phyloP scores from a whole-genome alignment of 2,113 vertebrate genomes.

The Vireo altiloquus region DNA sequence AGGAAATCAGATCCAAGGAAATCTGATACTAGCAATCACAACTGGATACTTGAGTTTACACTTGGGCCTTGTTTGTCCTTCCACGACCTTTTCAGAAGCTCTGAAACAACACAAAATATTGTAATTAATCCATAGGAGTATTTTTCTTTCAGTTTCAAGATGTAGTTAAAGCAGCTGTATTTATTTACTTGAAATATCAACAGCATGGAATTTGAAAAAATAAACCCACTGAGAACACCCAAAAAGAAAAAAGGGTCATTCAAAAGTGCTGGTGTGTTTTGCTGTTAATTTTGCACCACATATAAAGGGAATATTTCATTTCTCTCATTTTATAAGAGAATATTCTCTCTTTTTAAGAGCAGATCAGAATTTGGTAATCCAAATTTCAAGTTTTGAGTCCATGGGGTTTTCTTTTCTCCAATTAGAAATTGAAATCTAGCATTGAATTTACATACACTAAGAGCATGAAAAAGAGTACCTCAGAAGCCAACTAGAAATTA shows the following conservation, averaged over 20 bases:
- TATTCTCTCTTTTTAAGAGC: background rate
- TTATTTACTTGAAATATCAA: constrained; percentile 24
- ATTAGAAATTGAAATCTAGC: background rate
- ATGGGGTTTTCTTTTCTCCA: background rate
- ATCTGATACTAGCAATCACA: background rate
- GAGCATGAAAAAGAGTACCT: background rate
- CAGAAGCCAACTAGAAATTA: background rate
- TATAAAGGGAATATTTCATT: background rate
- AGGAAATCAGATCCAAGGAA: background rate
- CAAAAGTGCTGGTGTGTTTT: background rate
- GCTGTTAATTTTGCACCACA: background rate
- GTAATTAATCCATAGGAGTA: background rate
- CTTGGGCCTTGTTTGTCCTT: background rate
- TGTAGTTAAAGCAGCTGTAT: background rate
- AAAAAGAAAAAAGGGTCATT: background rate
- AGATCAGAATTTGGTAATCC: background rate
- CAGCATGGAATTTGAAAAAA: background rate
- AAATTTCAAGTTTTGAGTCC: background rate
- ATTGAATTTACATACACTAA: background rate
- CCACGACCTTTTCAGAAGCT: background rate
- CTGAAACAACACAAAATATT: background rate
- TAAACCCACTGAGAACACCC: background rate
- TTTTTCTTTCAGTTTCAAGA: background rate
- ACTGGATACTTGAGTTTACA: background rate
- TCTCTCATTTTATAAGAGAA: no score